Conservation (phyloP, 2,797 vertebrate genomes). For the Jordanella pulchra region DNA sequence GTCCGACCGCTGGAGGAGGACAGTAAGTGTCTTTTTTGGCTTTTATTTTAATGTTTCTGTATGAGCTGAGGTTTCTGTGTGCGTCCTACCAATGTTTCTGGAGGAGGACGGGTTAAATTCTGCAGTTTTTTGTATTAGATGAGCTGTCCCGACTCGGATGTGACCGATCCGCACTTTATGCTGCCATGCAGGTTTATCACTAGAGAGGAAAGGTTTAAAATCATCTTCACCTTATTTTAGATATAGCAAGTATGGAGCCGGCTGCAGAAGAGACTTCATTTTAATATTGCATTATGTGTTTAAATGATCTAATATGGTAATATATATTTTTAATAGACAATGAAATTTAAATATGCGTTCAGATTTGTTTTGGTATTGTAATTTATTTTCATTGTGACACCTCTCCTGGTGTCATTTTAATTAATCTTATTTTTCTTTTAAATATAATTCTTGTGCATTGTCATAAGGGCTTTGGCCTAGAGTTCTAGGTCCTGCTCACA, state of each 20-base stretch:
- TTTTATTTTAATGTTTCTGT: not conserved
- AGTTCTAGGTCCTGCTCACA: conserved; percentile 1
- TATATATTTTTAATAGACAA: not conserved
- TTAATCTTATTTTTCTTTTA: not conserved
- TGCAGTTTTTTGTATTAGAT: conserved; percentile 78
- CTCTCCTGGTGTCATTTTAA: not conserved
- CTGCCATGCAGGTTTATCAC: conserved; percentile 16
- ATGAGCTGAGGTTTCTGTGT: conserved; percentile 30
- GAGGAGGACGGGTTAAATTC: conserved; percentile 83
- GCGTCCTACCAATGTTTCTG: conserved; percentile 22
- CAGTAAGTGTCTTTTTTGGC: conserved; percentile 43
- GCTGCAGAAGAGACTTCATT: not conserved
- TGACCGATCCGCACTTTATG: conserved; percentile 32
- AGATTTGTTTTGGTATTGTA: not conserved
- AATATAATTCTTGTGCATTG: conserved; percentile 29
- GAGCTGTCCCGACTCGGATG: conserved; percentile 55
- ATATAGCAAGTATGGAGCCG: not conserved
- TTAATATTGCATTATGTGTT: too few species aligned
- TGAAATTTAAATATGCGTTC: not conserved
- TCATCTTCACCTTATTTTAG: conserved; percentile 6
- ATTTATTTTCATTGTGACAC: not conserved
- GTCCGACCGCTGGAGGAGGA: not conserved
- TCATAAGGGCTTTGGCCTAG: conserved; percentile 33
- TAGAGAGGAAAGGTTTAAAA: conserved; percentile 30
- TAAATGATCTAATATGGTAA: not conserved